Evolutionary conservation across 2,797 vertebrate species (phyloP), one percentile per base, ranked within the genome.

Genomic region (Hemitrygon akajei): DNA sequence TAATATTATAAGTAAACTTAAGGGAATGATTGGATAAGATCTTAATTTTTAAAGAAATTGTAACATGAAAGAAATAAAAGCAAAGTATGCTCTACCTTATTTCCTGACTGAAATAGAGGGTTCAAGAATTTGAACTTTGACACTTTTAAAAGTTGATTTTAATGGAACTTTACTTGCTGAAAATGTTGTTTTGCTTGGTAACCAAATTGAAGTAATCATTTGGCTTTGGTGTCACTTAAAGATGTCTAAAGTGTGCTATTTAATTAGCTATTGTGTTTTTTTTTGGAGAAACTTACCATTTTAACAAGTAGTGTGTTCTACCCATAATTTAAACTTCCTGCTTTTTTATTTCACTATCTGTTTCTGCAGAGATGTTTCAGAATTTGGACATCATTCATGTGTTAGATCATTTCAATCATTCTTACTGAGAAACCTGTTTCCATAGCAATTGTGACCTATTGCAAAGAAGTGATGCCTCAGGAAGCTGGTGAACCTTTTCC

Each of bases 381-480:
- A 96, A 95, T 97, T 96, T 96, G 95, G 96, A 95, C 95, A 94
- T 94, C 94, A 75, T 95, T 94, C 94, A 84, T 96, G 95, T 96
- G 96, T 95, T 95, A 96, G 96, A 95, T 96, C 96, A 96, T 95
- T 93, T 94, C 95, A 47, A 93, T 95, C 95, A 94, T 94, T 95
- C 95, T 95, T 96, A 93, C 94, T 94, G 95, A 95, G 96, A 96
- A 96, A 96, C 95, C 96, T 96, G 97, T 97, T 97, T 96, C 97
- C 95, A 96, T 98, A 96, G 97, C 94, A 96, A 97, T 97, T 95
- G 0, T 96, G 95, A 96, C 95, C 96, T 95, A 97, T 96, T 96
- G 96, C 96, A 97, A 95, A 95, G 95, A 96, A 95, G 95, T 56
- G 27, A 95, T 96, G 96, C 95, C 96, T 97, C 47, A 47, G 47